Evolutionary conservation across 1,140 invertebrate species (phyloP).

Genomic region (Mya arenaria): DNA sequence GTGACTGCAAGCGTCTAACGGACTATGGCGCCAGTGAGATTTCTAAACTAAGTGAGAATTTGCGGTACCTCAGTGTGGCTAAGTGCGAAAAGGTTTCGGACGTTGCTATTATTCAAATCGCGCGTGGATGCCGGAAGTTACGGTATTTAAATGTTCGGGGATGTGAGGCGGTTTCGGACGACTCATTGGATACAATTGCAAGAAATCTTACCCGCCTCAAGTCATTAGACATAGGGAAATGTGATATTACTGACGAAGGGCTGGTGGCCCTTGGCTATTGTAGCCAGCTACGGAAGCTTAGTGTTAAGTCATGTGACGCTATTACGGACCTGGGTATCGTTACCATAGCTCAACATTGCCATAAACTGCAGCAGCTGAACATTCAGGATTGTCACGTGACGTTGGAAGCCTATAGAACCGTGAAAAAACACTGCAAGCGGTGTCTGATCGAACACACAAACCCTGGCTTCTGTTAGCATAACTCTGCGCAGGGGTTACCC

Average conservation of each 20-base stretch:
- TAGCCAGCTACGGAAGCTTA: constrained; percentile 94
- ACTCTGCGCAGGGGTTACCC: no score
- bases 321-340: constrained; percentile 93
- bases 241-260: constrained; percentile 94
- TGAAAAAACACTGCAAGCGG: constrained; percentile 94
- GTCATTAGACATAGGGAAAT: constrained; percentile 94
- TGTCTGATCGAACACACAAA: constrained; percentile 97
- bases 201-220: constrained; percentile 90
- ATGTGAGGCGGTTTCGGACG: constrained; percentile 95
- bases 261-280: constrained; percentile 92
- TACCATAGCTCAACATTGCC: constrained; percentile 90
- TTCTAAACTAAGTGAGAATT: constrained; percentile 90
- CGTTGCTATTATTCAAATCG: constrained; percentile 94
- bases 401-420: constrained; percentile 93
- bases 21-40: constrained; percentile 95
- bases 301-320: constrained; percentile 93
- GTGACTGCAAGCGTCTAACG: constrained; percentile 93
- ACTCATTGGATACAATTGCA: constrained; percentile 91
- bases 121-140: constrained; percentile 92
- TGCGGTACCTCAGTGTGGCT: constrained; percentile 94
- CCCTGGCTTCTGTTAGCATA: constrained; percentile 95
- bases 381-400: constrained; percentile 93
- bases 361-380: constrained; percentile 83
- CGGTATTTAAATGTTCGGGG: constrained; percentile 95
- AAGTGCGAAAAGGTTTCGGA: constrained; percentile 95